Conservation (phyloP, 2,797 vertebrate genomes). For the Lithobates pipiens region DNA sequence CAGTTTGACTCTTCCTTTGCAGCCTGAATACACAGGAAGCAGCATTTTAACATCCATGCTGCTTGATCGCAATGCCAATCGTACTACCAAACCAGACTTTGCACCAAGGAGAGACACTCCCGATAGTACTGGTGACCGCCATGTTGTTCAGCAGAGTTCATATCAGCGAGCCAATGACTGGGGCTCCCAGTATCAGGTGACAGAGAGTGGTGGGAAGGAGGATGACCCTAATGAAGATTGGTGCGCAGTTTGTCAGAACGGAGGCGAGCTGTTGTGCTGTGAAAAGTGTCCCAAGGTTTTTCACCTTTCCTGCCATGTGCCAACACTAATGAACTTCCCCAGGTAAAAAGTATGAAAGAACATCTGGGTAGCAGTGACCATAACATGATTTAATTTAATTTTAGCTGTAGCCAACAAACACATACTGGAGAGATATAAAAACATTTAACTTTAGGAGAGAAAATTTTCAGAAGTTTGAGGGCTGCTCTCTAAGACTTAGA, state of each 20-base stretch:
- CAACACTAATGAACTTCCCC: constrained; percentile 77
- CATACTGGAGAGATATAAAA: no score
- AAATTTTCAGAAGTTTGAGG: no score
- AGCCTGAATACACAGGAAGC: constrained; percentile 65
- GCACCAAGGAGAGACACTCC: constrained; percentile 74
- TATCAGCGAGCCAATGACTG: constrained; percentile 8
- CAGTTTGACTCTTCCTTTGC: background rate
- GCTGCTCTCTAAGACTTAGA: no score
- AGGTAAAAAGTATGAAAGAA: constrained; percentile 70
- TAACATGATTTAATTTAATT: no score
- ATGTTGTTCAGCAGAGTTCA: background rate
- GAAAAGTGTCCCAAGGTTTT: constrained; percentile 85
- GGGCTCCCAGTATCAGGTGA: constrained; percentile 28
- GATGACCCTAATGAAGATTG: constrained; percentile 84
- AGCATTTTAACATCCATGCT: constrained; percentile 78
- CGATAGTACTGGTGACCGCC: constrained; percentile 79
- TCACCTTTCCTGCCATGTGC: constrained; percentile 82
- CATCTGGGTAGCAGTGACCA: no score
- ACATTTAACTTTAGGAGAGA: no score
- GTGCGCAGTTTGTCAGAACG: constrained; percentile 84
- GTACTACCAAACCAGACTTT: constrained; percentile 68
- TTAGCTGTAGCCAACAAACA: no score
- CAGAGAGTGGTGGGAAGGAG: constrained; percentile 75
- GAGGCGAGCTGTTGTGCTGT: constrained; percentile 82
- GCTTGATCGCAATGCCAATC: constrained; percentile 71